Base-by-base conservation (phyloP, 2,888 invertebrate species). In the Leptopterna dolabrata region DNA sequence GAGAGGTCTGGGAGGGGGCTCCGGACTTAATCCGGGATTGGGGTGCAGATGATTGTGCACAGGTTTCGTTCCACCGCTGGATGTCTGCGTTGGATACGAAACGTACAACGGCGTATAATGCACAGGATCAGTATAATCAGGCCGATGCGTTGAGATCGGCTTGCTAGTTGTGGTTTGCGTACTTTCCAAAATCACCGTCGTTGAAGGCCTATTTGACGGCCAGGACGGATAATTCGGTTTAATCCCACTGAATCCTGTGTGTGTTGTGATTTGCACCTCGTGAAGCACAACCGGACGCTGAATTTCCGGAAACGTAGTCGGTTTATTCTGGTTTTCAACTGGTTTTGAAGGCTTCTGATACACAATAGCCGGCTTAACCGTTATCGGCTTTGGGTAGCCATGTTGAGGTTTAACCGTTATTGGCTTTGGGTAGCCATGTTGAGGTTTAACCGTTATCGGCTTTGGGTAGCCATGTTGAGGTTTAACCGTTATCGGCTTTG, bases 401-500 rank as follows among this genome's bases (percentile, higher is more conserved):
- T 63, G 45, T 91, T 94, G 93, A 86, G 92, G 93, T 91, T 94
- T 94, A 0, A 94, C 90, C 91, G 93, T 94, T 2, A 13, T 63
- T 7, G 95, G 94, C 76, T 88, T 81, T 90, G 93, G 93, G 27
- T 47, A 29, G n/a, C n/a, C 43, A 36, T 55, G 43, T 91, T 94
- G 93, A 7, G 83, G 83, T 19, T 70, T 83, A 13, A 83, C 83
- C 19, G 83, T 83, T 36, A 80, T 87, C 3, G 87, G 87, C 76
- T 88, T 82, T 90, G 93, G 93, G 19, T 51, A 30, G 19, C 19
- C 27, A 24, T 63, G 45, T 91, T 94, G 93, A 86, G 92, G 93
- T 91, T 94, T 94, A 0, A 94, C 90, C 91, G 93, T 94, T 2
- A 13, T 63, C 6, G 27, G 95, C 94, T 89, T 94, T 94, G 91